A percentile compares a stretch with the other conserved stretches of the same genome.
Conservation (phyloP, 2,113 vertebrate genomes). For the Oreocharis arfaki region DNA sequence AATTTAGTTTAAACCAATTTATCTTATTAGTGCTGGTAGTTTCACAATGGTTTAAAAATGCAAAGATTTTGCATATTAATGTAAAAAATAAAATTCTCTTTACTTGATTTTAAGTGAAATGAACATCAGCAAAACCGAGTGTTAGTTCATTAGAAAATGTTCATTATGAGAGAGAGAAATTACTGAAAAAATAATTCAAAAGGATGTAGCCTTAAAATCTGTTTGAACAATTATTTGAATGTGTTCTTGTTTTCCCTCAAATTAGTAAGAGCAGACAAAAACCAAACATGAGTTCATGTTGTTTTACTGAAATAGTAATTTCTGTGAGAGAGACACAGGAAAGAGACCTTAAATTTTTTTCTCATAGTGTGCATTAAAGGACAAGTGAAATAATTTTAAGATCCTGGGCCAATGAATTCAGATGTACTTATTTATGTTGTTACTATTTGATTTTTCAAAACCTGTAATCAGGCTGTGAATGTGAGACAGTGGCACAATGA, state of each 20-base stretch:
- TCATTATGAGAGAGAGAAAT: not conserved
- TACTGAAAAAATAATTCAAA: not conserved
- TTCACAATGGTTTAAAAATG: not conserved
- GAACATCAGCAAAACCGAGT: not conserved
- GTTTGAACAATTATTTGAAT: not conserved
- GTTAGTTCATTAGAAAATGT: not conserved
- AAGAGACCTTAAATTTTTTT: not conserved
- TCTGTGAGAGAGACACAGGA: not conserved
- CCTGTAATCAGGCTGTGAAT: not conserved
- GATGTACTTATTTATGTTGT: not conserved
- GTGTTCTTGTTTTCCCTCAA: not conserved
- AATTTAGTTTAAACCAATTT: not conserved
- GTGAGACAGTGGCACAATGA: not conserved
- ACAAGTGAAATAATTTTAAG: not conserved
- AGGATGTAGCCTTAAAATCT: not conserved
- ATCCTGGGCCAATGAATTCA: not conserved
- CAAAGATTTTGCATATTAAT: not conserved
- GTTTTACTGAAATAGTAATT: not conserved
- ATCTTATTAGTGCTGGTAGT: not conserved
- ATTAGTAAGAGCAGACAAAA: not conserved
- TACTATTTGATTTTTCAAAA: not conserved
- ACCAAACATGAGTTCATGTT: not conserved
- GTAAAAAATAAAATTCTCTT: not conserved
- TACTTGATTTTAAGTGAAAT: not conserved
- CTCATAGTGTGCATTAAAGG: fast-evolving